Conservation (phyloP, 2,797 vertebrate genomes). For the Phrynocephalus forsythii region DNA sequence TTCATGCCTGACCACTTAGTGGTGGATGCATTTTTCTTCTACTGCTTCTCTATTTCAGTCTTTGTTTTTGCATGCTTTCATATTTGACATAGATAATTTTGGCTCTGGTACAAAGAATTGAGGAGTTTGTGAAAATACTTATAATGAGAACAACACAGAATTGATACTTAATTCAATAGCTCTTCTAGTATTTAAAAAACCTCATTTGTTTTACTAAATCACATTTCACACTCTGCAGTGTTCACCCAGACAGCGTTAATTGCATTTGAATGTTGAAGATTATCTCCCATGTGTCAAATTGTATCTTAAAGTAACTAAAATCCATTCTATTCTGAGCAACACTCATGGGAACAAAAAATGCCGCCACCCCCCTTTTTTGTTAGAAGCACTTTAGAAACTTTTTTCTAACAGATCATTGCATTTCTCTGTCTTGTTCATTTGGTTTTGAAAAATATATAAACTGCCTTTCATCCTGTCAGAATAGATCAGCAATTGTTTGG, state of each 20-base stretch:
- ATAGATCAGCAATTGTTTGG: neutral
- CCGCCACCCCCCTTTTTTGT: neutral
- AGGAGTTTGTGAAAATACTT: neutral
- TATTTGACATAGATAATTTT: neutral
- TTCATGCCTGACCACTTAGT: neutral
- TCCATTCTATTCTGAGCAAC: neutral
- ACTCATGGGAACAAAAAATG: neutral
- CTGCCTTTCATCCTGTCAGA: neutral
- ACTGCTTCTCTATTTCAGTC: too few relatives aligned
- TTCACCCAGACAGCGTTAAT: conserved; percentile 36
- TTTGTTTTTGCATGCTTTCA: neutral
- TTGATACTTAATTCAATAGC: conserved; percentile 8
- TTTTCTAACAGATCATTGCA: neutral
- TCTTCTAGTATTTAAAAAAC: neutral
- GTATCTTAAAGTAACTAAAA: neutral
- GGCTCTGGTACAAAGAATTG: neutral
- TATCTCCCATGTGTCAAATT: conserved; percentile 17
- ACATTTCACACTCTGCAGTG: conserved; percentile 21
- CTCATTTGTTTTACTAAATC: conserved; percentile 34
- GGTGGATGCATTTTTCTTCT: neutral
- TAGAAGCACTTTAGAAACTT: conserved; percentile 11
- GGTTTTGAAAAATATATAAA: neutral
- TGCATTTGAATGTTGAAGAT: conserved; percentile 8
- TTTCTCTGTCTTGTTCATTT: neutral
- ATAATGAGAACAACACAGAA: neutral